Conservation (phyloP, 2,888 invertebrate species). For the Mimachlamys varia region DNA sequence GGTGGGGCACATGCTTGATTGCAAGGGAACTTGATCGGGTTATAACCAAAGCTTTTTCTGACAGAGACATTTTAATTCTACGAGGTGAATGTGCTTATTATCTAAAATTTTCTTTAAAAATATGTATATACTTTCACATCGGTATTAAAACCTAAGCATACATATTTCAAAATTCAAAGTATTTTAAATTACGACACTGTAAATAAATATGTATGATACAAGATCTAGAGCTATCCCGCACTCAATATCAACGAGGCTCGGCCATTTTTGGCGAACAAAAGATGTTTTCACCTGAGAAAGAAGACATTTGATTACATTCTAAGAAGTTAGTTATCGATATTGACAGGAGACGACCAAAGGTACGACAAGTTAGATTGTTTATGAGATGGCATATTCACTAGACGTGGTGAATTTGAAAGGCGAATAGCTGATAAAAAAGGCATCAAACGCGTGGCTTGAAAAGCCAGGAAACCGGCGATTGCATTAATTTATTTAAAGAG, state of each 20-base stretch:
- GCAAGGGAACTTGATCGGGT: background rate
- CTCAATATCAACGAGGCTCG: background rate
- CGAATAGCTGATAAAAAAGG: background rate
- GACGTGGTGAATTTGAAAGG: background rate
- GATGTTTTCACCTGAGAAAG: background rate
- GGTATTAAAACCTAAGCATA: background rate
- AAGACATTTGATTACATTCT: slow-evolving; percentile 31
- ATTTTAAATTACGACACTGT: background rate
- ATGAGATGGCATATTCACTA: background rate
- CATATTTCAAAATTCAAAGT: background rate
- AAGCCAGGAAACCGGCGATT: background rate
- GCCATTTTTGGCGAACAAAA: slow-evolving; percentile 25
- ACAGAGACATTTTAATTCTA: background rate
- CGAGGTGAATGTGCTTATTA: background rate
- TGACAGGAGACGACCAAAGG: slow-evolving; percentile 26
- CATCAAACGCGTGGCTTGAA: background rate
- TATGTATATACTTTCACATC: too few species aligned
- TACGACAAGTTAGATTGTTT: slow-evolving; percentile 29
- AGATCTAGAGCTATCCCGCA: background rate
- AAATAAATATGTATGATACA: background rate
- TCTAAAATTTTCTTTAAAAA: background rate
- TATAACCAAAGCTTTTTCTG: background rate
- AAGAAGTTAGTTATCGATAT: background rate
- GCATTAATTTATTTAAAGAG: background rate
- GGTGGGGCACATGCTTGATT: background rate